Evolutionary conservation across 1,140 invertebrate genomes (phyloP), one percentile per base, ranked within the genome.

Genomic region (Coelopa frigida): DNA sequence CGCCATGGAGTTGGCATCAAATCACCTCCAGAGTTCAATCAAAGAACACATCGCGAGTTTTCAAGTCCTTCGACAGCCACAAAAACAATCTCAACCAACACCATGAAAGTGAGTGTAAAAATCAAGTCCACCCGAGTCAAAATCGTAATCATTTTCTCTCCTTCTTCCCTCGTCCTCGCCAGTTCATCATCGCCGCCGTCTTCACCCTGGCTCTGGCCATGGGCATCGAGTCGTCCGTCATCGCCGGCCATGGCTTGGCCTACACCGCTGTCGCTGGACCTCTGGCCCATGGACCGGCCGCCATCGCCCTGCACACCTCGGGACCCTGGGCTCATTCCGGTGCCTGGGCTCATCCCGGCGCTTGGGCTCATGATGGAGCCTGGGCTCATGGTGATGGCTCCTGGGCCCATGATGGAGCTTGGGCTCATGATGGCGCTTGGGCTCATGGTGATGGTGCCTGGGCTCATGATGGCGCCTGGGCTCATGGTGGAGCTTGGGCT

Each of bases 151-250:
- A 6, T 35, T 35, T 18, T 17, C 24, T 4, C 36, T n/a, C 18
- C 15, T 3, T 6, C 22, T 14, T 29, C 27, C 27, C 8, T 14
- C 14, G 37, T 1, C 0, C n/a, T 24, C 15, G 5, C 37, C 27
- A 63, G 61, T 63, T 63, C 61, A 56, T 58, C 44, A 39, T 57
- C 43, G 58, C 53, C 18, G 38, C 52, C 42, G 49, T 65, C 48
- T 50, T 64, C 38, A 58, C 55, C 37, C 36, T 64, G 55, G 61
- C 61, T 58, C 56, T 64, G 6, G 57, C 61, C 59, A 47, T 65
- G 60, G 61, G 61, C 39, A 56, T 61, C 18, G 57, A 65, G 57
- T 62, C 61, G 15, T 64, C 61, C 8, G 58, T 64, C 8, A 15
- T n/a, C 44, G 4, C 40, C 47, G 31, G 22, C 23, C 23, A 8